Evolutionary conservation across 2,797 vertebrate genomes (phyloP).

Genomic region (Pogonophryne albipinna): DNA sequence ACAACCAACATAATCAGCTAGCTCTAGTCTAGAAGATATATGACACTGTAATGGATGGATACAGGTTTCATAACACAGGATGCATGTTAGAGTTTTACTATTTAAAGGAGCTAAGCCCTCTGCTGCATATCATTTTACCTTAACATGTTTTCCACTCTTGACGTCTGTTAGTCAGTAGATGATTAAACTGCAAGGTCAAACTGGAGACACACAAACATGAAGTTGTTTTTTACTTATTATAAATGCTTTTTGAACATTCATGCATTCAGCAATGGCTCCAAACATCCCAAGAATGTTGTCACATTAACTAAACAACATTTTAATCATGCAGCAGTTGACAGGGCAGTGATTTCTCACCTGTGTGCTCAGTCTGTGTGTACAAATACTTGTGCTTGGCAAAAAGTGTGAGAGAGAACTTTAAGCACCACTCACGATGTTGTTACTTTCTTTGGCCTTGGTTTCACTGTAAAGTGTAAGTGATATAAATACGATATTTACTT

Average conservation of each 20-base stretch:
- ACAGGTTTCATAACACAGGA: conserved; percentile 13
- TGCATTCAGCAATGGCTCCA: conserved; percentile 26
- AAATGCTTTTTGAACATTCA: conserved; percentile 12
- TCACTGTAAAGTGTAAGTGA: conserved; percentile 70
- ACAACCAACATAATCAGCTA: not conserved
- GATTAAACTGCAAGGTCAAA: conserved; percentile 36
- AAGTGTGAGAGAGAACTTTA: conserved; percentile 53
- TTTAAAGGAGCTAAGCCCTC: conserved; percentile 42
- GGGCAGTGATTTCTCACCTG: conserved; percentile 51
- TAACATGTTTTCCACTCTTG: conserved; percentile 44
- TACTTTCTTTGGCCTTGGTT: conserved; percentile 62
- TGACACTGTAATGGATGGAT: not conserved
- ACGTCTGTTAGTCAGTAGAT: conserved; percentile 14
- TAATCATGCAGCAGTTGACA: conserved; percentile 28
- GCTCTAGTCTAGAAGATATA: not conserved
- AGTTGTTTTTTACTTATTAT: not conserved
- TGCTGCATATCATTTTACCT: conserved; percentile 69
- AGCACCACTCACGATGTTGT: conserved; percentile 45
- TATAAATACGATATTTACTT: conserved; percentile 68
- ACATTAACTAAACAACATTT: conserved; percentile 67
- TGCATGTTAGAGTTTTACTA: conserved; percentile 29
- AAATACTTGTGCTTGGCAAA: conserved; percentile 55
- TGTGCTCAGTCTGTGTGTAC: conserved; percentile 22
- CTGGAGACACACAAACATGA: conserved; percentile 1
- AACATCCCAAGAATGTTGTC: conserved; percentile 58